phyloP scores from a whole-genome alignment of 1,140 invertebrate species.

The Whitmania pigra region DNA sequence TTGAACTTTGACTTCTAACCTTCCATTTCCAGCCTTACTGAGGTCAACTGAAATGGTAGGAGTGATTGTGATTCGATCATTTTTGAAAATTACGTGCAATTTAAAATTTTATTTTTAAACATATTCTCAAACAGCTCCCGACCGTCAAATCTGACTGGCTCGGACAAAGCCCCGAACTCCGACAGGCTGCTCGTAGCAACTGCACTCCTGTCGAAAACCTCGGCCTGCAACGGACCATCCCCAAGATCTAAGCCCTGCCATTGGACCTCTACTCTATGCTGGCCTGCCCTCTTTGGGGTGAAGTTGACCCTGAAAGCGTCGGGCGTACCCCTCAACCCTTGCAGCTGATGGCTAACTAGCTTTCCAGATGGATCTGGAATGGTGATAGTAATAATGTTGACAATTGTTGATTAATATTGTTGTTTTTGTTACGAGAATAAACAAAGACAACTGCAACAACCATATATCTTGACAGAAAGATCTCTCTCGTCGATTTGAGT shows the following conservation, averaged over 20 bases:
- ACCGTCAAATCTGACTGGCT: slow-evolving; percentile 26
- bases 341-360: slow-evolving; percentile 1
- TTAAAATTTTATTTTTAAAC: not conserved
- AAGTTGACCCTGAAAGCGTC: slow-evolving; percentile 30
- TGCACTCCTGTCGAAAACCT: slow-evolving; percentile 75
- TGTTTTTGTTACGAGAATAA: not conserved
- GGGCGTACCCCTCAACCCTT: slow-evolving; percentile 5
- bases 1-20: not conserved
- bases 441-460: not conserved
- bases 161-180: slow-evolving; percentile 40
- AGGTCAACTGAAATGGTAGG: not conserved
- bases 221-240: slow-evolving; percentile 82
- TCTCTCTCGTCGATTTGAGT: slow-evolving; percentile 11
- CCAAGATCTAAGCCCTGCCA: slow-evolving; percentile 74
- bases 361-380: slow-evolving; percentile 2
- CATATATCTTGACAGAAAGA: not conserved
- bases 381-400: not conserved
- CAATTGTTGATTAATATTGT: not conserved
- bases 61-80: not conserved
- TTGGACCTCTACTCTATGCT: slow-evolving; percentile 62
- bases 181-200: slow-evolving; percentile 41
- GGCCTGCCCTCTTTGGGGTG: slow-evolving; percentile 24
- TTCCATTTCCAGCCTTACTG: not conserved
- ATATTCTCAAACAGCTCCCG: not conserved
- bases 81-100: not conserved